Percentiles rank a stretch among this genome's conserved stretches.
Evolutionary conservation across 2,113 vertebrate genomes (phyloP).

Genomic region (Phylloscopus trochiloides): DNA sequence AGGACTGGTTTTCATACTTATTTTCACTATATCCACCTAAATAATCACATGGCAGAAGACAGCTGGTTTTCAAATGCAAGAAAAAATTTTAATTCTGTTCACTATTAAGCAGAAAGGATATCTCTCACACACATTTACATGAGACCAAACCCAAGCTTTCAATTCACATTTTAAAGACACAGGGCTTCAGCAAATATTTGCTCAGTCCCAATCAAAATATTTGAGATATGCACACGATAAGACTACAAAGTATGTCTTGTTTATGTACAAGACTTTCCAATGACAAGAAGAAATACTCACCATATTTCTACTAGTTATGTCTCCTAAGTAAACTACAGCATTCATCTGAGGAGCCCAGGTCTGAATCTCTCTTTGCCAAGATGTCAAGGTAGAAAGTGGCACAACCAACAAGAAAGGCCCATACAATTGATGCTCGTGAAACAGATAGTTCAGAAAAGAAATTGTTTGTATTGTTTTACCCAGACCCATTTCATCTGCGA

Average conservation of each 20-base stretch:
- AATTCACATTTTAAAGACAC: neutral
- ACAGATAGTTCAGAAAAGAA: conserved; percentile 92
- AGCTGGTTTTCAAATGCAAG: neutral
- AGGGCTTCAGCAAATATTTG: neutral
- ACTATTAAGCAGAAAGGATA: neutral
- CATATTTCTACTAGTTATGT: conserved; percentile 96
- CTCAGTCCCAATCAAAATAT: neutral
- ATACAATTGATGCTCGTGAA: conserved; percentile 92
- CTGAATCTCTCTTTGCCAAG: conserved; percentile 96
- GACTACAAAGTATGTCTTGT: neutral
- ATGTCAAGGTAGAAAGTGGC: conserved; percentile 95
- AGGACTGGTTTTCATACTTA: neutral
- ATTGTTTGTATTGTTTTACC: conserved; percentile 99
- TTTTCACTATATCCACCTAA: neutral
- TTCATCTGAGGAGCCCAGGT: conserved; percentile 96
- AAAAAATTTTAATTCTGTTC: neutral
- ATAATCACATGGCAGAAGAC: neutral
- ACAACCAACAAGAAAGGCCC: conserved; percentile 95
- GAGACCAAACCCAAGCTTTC: neutral
- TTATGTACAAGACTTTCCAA: neutral
- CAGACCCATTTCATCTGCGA: conserved; percentile 97
- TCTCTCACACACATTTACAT: neutral
- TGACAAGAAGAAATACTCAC: conserved; percentile 68
- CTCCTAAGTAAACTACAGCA: conserved; percentile 94
- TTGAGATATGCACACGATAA: neutral